phyloP scores from a whole-genome alignment of 2,113 vertebrate genomes.

The Parus major region DNA sequence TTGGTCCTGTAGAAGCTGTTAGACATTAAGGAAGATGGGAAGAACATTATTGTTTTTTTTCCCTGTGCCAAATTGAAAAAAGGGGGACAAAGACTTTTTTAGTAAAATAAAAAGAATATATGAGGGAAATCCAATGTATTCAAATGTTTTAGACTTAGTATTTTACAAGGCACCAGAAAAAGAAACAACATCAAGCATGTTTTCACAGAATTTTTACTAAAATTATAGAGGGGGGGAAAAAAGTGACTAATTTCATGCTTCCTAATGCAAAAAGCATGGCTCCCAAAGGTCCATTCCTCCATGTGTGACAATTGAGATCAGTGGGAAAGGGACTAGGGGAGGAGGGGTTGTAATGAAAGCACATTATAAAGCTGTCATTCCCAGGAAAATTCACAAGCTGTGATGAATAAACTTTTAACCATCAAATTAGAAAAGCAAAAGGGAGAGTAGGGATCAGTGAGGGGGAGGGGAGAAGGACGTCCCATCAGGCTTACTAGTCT shows the following conservation, averaged over 20 bases:
- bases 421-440: conserved; percentile 9
- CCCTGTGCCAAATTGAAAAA: background rate
- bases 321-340: conserved; percentile 4
- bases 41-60: background rate
- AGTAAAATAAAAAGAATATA: background rate
- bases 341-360: background rate
- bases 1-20: background rate
- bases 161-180: conserved; percentile 13
- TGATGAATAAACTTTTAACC: conserved; percentile 29
- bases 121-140: background rate
- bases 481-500: conserved; percentile 56
- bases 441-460: background rate
- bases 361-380: conserved; percentile 29
- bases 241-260: conserved; percentile 1
- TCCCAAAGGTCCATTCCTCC: background rate
- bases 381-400: conserved; percentile 28
- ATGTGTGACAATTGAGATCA: background rate
- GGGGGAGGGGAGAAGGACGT: conserved; percentile 8
- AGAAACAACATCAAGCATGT: conserved; percentile 7
- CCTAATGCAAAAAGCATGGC: conserved; percentile 28
- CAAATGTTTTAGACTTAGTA: background rate
- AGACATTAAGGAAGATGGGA: background rate
- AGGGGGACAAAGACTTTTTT: background rate
- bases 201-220: conserved; percentile 7
- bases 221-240: background rate